Conservation (phyloP, 2,797 vertebrate species). For the Pelodytes ibericus region DNA sequence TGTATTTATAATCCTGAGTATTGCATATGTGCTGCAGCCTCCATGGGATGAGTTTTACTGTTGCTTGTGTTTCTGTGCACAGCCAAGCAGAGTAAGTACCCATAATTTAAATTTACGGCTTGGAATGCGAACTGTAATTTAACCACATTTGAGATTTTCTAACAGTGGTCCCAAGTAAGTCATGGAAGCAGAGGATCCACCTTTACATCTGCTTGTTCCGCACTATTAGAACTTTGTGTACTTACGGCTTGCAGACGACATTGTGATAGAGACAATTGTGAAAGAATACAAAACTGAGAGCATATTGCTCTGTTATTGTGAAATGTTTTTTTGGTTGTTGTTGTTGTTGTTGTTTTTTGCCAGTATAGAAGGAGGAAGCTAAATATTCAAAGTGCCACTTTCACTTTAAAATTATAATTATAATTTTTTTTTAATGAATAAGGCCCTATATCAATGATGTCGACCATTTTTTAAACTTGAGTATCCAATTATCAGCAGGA, state of each 20-base stretch:
- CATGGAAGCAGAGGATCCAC: neutral
- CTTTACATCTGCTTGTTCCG: conserved; percentile 44
- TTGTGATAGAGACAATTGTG: conserved; percentile 3
- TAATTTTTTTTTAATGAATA: no score
- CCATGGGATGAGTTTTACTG: conserved; percentile 27
- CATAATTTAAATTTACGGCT: conserved; percentile 34
- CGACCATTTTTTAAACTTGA: no score
- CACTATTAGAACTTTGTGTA: conserved; percentile 26
- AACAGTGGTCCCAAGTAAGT: conserved; percentile 3
- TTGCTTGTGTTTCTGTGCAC: conserved; percentile 9
- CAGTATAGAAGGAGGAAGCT: no score
- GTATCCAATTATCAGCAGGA: no score
- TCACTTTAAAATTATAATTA: no score
- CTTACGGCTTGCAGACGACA: neutral
- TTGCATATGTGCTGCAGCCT: conserved; percentile 33
- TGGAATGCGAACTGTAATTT: conserved; percentile 18
- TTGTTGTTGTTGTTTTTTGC: no score
- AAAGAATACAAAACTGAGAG: no score
- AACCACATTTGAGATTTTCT: conserved; percentile 1
- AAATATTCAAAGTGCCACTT: no score
- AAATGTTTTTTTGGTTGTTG: no score
- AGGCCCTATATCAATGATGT: no score
- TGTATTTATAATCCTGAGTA: conserved; percentile 50
- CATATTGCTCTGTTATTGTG: no score
- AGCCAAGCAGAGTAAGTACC: conserved; percentile 16